A percentile compares a stretch with the other conserved stretches of the same genome.
phyloP scores from a whole-genome alignment of 1,140 invertebrate genomes.

The Procambarus virginalis region DNA sequence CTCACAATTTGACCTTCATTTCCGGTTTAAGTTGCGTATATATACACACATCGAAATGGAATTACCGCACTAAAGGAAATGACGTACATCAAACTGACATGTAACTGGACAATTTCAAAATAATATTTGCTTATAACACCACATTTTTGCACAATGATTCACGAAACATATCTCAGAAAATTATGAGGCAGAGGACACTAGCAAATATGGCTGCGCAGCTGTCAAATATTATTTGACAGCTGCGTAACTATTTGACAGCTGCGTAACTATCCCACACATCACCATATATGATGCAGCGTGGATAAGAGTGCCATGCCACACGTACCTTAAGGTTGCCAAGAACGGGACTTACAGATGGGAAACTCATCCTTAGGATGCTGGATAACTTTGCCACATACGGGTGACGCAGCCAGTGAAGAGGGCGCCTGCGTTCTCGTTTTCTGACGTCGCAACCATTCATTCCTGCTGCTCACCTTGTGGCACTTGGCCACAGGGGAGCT shows the following conservation, averaged over 20 bases:
- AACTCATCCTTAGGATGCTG: neutral
- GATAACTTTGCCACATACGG: neutral
- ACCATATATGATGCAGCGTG: neutral
- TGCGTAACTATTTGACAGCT: neutral
- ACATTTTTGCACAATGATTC: too few relatives aligned
- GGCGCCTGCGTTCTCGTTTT: neutral
- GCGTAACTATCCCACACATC: neutral
- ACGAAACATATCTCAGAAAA: too few relatives aligned
- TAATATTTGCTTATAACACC: too few relatives aligned
- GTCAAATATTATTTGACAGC: too few relatives aligned
- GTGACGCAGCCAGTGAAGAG: neutral
- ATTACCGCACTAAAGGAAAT: too few relatives aligned
- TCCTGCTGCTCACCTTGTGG: neutral
- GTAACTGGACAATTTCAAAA: too few relatives aligned
- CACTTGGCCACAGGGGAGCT: neutral
- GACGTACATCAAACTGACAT: too few relatives aligned
- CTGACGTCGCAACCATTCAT: neutral
- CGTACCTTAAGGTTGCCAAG: neutral
- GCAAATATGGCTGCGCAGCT: too few relatives aligned
- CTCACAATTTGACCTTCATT: neutral
- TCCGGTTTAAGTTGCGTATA: neutral
- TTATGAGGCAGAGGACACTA: too few relatives aligned
- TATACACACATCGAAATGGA: too few relatives aligned
- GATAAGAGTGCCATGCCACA: neutral
- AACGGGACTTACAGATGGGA: neutral